Conservation (phyloP, 2,797 vertebrate species). For the Smutsia temminckii region DNA sequence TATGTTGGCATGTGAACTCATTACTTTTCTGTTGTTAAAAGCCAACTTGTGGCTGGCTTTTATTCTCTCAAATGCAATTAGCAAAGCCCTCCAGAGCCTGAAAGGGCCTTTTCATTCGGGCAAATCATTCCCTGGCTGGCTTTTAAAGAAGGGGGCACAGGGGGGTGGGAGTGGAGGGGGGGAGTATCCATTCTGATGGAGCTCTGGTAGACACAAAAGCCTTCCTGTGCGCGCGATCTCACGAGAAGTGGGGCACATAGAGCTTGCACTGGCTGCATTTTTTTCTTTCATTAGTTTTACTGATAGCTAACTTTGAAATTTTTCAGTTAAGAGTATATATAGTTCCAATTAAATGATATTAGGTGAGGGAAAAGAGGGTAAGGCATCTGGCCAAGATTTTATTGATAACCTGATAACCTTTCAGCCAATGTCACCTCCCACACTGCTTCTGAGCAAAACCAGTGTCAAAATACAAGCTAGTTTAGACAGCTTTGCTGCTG, state of each 20-base stretch:
- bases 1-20: slow-evolving; percentile 77
- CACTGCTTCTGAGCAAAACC: slow-evolving; percentile 74
- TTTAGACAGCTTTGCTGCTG: neutral
- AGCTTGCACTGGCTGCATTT: slow-evolving; percentile 53
- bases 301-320: slow-evolving; percentile 64
- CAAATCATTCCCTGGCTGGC: slow-evolving; percentile 84
- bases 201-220: slow-evolving; percentile 82
- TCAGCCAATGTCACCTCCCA: slow-evolving; percentile 72
- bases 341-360: slow-evolving; percentile 75
- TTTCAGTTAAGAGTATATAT: slow-evolving; percentile 57
- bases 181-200: slow-evolving; percentile 63
- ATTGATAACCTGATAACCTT: slow-evolving; percentile 77
- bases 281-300: slow-evolving; percentile 50
- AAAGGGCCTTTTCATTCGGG: slow-evolving; percentile 87
- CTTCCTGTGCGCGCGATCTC: slow-evolving; percentile 76
- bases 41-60: slow-evolving; percentile 82
- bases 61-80: slow-evolving; percentile 86
- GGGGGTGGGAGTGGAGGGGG: neutral
- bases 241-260: slow-evolving; percentile 59
- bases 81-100: slow-evolving; percentile 82
- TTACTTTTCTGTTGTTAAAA: slow-evolving; percentile 78
- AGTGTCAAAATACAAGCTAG: slow-evolving; percentile 46
- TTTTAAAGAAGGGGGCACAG: slow-evolving; percentile 49
- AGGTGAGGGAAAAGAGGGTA: slow-evolving; percentile 64
- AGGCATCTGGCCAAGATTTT: slow-evolving; percentile 64